Conservation (phyloP, 1,140 invertebrate genomes). For the Panulirus ornatus region DNA sequence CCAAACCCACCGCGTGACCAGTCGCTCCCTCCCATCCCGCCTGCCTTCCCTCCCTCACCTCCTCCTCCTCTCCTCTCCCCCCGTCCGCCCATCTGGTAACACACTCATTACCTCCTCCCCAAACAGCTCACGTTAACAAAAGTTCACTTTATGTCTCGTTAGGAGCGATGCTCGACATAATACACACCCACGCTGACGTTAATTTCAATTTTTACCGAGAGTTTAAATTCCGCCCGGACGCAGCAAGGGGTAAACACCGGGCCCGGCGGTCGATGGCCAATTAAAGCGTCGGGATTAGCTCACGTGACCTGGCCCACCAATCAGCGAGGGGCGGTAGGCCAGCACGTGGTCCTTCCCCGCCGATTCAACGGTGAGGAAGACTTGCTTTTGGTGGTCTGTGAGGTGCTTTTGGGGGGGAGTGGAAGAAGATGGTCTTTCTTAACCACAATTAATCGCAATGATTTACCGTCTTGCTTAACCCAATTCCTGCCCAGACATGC, state of each 20-base stretch:
- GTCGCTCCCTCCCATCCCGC: not conserved
- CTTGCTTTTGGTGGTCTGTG: too few relatives aligned
- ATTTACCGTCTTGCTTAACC: too few relatives aligned
- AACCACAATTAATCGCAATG: too few relatives aligned
- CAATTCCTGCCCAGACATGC: too few relatives aligned
- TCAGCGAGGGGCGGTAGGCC: too few relatives aligned
- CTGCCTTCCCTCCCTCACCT: not conserved
- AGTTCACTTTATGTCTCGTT: not conserved
- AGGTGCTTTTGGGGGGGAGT: too few relatives aligned
- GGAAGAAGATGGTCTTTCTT: too few relatives aligned
- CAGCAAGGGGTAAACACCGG: not conserved
- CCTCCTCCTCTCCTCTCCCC: not conserved
- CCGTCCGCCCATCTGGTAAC: not conserved
- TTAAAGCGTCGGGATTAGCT: not conserved
- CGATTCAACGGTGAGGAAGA: too few relatives aligned
- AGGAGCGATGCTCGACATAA: not conserved
- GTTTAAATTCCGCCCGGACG: not conserved
- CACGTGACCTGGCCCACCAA: not conserved
- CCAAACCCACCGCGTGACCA: not conserved
- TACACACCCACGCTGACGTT: not conserved
- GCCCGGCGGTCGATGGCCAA: too few relatives aligned
- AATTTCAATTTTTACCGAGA: not conserved
- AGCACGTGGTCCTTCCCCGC: too few relatives aligned
- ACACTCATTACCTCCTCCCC: not conserved
- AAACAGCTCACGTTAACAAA: not conserved